Evolutionary conservation across 2,113 vertebrate genomes (phyloP).

Genomic region (Scolopax mira): DNA sequence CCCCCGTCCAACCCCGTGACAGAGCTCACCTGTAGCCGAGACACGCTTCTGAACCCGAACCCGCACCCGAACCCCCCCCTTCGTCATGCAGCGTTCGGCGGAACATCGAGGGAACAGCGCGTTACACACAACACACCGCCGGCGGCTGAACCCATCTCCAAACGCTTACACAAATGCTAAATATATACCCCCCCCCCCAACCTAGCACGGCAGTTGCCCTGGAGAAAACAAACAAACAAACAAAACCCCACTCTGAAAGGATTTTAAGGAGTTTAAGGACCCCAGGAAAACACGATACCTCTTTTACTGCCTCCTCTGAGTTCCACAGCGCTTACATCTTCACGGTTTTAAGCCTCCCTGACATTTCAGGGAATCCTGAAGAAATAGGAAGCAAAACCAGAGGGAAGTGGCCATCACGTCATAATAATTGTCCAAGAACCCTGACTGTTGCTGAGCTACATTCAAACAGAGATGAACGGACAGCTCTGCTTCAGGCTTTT

Average conservation of each 20-base stretch:
- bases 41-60: rapidly evolving
- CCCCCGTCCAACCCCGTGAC: rapidly evolving
- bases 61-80: rapidly evolving
- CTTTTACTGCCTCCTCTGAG: not conserved
- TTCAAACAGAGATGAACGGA: not conserved
- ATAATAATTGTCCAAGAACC: not conserved
- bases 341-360: not conserved
- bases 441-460: not conserved
- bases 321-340: not conserved
- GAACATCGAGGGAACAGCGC: rapidly evolving
- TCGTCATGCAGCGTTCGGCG: rapidly evolving
- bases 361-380: not conserved
- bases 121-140: rapidly evolving
- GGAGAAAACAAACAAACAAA: not conserved
- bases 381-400: not conserved
- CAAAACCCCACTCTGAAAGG: rapidly evolving
- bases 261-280: not conserved
- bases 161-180: rapidly evolving
- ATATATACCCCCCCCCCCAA: not conserved
- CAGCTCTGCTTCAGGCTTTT: not conserved
- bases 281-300: rapidly evolving
- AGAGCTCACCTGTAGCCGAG: not conserved
- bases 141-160: rapidly evolving
- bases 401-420: not conserved
- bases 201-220: rapidly evolving